Percentiles rank a stretch among this genome's conserved stretches.
phyloP scores from a whole-genome alignment of 2,113 vertebrate species.

The Suncus etruscus region DNA sequence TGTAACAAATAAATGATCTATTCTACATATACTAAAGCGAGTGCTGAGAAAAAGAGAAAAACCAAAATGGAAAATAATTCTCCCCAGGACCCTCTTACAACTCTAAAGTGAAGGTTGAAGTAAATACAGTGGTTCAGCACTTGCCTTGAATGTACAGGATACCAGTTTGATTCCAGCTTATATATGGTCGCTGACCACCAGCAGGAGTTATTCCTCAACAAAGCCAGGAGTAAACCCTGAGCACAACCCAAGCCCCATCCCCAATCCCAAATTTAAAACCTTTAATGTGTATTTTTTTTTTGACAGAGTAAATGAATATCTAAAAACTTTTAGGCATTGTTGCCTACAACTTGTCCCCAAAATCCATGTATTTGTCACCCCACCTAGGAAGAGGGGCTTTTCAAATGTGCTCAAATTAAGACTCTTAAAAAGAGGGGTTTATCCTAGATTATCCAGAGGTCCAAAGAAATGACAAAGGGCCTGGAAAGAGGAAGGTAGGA shows the following conservation, averaged over 20 bases:
- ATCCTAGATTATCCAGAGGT: neutral
- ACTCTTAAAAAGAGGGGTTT: neutral
- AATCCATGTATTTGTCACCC: neutral
- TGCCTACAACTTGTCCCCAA: neutral
- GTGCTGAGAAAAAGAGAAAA: neutral
- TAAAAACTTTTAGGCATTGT: too few species aligned
- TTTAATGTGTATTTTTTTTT: too few species aligned
- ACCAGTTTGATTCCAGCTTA: too few species aligned
- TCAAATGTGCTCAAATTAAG: neutral
- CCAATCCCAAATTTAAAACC: too few species aligned
- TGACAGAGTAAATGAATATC: too few species aligned
- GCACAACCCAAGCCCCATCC: too few species aligned
- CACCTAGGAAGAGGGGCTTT: neutral
- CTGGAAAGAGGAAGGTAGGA: neutral
- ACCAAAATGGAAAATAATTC: conserved; percentile 36
- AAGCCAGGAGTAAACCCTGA: too few species aligned
- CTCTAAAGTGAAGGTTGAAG: neutral
- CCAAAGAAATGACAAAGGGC: neutral
- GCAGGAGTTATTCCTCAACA: too few species aligned
- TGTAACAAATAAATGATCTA: conserved; percentile 12
- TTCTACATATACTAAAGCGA: neutral
- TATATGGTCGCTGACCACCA: too few species aligned
- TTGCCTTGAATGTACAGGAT: too few species aligned
- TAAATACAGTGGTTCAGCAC: neutral
- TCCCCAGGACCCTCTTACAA: neutral